Percentiles rank a stretch among this genome's conserved stretches.
Conservation (phyloP, 2,888 invertebrate genomes). For the Leptothorax acervorum region DNA sequence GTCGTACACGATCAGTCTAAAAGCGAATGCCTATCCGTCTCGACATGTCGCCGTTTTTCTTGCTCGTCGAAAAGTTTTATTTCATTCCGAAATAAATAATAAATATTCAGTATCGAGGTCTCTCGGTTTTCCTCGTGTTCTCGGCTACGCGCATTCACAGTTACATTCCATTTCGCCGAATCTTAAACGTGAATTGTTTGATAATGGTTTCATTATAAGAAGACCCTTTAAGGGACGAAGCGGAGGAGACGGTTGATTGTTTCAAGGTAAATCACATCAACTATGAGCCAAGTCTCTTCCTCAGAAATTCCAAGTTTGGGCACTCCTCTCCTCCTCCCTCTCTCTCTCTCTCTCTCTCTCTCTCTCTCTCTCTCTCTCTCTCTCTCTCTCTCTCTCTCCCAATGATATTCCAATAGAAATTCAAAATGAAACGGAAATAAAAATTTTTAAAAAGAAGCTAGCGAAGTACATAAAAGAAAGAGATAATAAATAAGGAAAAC, state of each 20-base stretch:
- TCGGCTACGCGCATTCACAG: background rate
- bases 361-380: conserved; percentile 32
- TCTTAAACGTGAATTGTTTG: conserved; percentile 60
- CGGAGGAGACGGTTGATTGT: conserved; percentile 52
- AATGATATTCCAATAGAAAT: no score
- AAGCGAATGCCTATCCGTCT: background rate
- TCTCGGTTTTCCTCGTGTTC: background rate
- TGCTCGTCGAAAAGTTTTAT: background rate
- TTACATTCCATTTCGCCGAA: conserved; percentile 2
- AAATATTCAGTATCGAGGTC: background rate
- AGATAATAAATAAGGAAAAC: no score
- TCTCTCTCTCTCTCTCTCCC: conserved; percentile 42
- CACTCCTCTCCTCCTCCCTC: conserved; percentile 26
- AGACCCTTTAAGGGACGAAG: background rate
- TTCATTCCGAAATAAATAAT: background rate
- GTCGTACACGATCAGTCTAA: background rate
- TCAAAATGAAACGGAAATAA: no score
- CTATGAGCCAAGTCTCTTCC: conserved; percentile 58
- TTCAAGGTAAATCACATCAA: conserved; percentile 69
- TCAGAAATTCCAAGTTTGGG: conserved; percentile 31
- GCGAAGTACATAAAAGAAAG: no score
- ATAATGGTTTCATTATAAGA: conserved; percentile 36
- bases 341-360: conserved; percentile 45
- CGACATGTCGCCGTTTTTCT: background rate
- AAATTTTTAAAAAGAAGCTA: no score